Percentiles rank a stretch among this genome's conserved stretches.
Conservation (phyloP, 2,113 vertebrate genomes). For the Ophiodon elongatus region DNA sequence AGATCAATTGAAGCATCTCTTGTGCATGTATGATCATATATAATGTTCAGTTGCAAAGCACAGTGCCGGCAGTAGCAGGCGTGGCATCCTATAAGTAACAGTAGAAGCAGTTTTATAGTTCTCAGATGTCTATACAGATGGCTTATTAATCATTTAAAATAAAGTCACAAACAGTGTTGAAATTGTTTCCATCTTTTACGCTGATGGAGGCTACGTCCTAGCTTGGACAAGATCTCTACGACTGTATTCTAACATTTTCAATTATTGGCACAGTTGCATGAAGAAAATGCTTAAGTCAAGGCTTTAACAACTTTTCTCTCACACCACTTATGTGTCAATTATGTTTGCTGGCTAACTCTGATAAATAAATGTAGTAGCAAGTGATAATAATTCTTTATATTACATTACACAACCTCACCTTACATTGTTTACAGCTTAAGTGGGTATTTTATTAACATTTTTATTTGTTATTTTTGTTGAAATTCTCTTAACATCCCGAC, state of each 20-base stretch:
- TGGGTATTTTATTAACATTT: background rate
- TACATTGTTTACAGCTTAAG: background rate
- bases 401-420: background rate
- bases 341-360: background rate
- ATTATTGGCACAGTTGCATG: background rate
- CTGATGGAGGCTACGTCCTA: background rate
- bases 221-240: background rate
- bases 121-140: background rate
- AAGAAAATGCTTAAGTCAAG: background rate
- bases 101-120: background rate
- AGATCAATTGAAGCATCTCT: background rate
- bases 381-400: background rate
- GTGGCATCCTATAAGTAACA: too few species aligned
- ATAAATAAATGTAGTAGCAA: background rate
- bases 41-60: too few species aligned
- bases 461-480: background rate
- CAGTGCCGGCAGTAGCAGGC: too few species aligned
- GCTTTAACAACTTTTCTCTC: background rate
- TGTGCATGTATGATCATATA: background rate
- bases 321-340: background rate
- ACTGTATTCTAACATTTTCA: background rate
- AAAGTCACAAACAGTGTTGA: background rate
- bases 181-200: background rate
- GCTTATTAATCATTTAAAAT: background rate
- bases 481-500: background rate